Percentiles rank a stretch among this genome's conserved stretches.
Conservation (phyloP, 1,140 invertebrate genomes). For the Diachasmimorpha longicaudata region DNA sequence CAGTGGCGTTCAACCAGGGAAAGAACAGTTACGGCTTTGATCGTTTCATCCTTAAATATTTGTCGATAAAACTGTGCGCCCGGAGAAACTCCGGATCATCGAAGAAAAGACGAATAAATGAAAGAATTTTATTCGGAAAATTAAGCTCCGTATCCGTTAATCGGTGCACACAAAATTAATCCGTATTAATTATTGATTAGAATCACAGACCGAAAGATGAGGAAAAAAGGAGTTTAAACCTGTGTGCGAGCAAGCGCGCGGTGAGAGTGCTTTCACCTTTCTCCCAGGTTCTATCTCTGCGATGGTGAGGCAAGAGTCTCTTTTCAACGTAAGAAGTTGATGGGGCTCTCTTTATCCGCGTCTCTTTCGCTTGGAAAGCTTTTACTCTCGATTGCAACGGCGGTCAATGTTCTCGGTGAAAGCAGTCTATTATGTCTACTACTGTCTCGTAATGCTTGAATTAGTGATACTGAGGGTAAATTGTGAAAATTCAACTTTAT, state of each 20-base stretch:
- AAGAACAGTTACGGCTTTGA: slow-evolving; percentile 12
- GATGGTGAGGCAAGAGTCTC: slow-evolving; percentile 14
- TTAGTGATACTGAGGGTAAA: neutral
- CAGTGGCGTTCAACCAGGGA: neutral
- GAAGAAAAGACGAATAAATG: too few species aligned
- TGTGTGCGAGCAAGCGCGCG: slow-evolving; percentile 21
- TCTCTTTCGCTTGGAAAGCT: slow-evolving; percentile 48
- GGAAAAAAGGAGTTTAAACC: slow-evolving; percentile 16
- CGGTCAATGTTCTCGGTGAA: slow-evolving; percentile 49
- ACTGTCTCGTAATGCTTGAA: neutral
- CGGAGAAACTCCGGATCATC: too few species aligned
- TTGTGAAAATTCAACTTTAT: neutral
- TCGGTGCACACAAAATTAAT: neutral
- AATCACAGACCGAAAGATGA: neutral
- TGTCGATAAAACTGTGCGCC: too few species aligned
- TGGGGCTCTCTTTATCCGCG: slow-evolving; percentile 34
- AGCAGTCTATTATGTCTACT: slow-evolving; percentile 38
- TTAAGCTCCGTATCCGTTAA: neutral
- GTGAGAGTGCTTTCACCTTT: slow-evolving; percentile 64
- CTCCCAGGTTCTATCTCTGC: slow-evolving; percentile 44
- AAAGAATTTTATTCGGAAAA: too few species aligned
- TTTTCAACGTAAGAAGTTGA: neutral
- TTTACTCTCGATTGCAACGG: slow-evolving; percentile 61
- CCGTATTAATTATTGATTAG: neutral
- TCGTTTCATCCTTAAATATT: neutral